Evolutionary conservation across 35 echinoderm and acorn worm species (phyloP), one percentile per base, ranked within the genome.

Genomic region (Heliocidaris tuberculata): DNA sequence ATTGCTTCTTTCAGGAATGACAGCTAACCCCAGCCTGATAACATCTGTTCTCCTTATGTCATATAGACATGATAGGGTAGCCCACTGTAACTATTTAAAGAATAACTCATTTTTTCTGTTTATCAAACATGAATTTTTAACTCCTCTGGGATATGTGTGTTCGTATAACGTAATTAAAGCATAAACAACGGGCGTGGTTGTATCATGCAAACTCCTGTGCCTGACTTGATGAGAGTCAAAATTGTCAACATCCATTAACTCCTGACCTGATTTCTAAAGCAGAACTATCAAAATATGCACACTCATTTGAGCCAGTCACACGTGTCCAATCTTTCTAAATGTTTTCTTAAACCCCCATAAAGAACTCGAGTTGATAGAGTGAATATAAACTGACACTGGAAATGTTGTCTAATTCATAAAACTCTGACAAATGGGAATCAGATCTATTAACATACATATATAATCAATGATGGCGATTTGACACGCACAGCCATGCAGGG

Each of bases 181-280:
- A 78, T n/a, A 78, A 78, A 78, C 65, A 78, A 27, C 65, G 65
- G 65, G 65, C 65, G 65, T 78, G 65, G 65, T n/a, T 27, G 65
- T 78, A 78, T 78, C 65, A 78, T 78, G 65, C 65, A 78, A 78
- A n/a, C 24, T 78, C 65, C 2, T 78, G 8, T n/a, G 65, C 15
- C 65, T 78, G 65, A 78, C 21, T 78, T 78, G 65, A 78, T 78
- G 65, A 19, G 65, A 78, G 65, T 78, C 65, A 78, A 78, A 78
- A 78, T 78, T 78, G 65, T 78, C 65, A 78, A 78, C 65, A 78
- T 78, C 65, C 65, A 78, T 78, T 78, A 78, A 78, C 65, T 78
- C 19, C 65, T 78, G 65, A 78, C 65, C 65, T 78, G 65, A 78
- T 78, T 78, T 78, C 65, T 78, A 78, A 78, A 78, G 65, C 65